Evolutionary conservation across 2,113 vertebrate species (phyloP), one percentile per base, ranked within the genome.

Genomic region (Cololabis saira): DNA sequence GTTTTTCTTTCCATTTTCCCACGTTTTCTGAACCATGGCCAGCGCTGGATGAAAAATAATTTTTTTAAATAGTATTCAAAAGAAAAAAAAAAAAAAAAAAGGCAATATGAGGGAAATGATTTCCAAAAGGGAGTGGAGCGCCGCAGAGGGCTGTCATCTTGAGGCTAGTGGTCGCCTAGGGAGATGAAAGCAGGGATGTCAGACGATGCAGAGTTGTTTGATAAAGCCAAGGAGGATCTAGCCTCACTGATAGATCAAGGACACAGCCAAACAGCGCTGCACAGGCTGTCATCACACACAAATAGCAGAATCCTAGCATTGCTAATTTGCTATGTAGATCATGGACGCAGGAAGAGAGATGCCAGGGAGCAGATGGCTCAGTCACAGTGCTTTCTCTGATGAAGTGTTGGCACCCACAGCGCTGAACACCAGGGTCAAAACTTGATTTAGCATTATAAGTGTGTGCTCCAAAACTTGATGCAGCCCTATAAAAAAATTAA

Each of bases 121-220:
- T 76, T 87, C 61, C 76, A 73, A 86, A 55, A 78, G 53, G 69
- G 33, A 74, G 51, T 19, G 44, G 33, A 77, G 67, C 8, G n/a
- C 61, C 61, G 79, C 6, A 3, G 40, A 76, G 77, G 80, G 77
- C 76, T 82, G 82, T 85, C 82, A 67, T 71, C 71, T 64, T 51
- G 77, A 85, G 37, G 70, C 50, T 41, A 58, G 72, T 37, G 60
- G 64, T 82, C 11, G 7, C 67, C 77, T 10, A 33, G 57, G 63
- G 78, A 89, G 76, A 87, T 86, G 63, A 85, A 86, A 90, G 87
- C 60, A 17, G 37, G 80, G 65, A 87, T 84, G 82, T 81, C 60
- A 80, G 77, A 75, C 7, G 64, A 83, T 17, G 75, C 69, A 71
- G 65, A 62, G 73, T 43, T 87, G 67, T 81, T 78, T 83, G 82